These are phyloP conservation scores for Paralvinella palmiformis DNA, from an alignment of 1,140 invertebrate species.

Conservation along the genomic window DNA sequence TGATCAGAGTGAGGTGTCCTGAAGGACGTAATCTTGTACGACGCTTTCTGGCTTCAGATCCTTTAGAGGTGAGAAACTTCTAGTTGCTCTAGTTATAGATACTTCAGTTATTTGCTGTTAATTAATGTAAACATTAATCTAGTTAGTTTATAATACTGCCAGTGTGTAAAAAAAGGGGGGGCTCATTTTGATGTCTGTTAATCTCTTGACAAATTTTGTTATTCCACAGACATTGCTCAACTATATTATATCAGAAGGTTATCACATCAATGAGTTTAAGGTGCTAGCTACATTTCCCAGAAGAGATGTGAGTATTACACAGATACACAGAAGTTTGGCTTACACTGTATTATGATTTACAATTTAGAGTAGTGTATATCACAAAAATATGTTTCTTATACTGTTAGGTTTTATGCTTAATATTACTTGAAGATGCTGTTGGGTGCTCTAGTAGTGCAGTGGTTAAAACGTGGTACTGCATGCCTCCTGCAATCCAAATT, in stretches of 20 bases:
- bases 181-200: too few relatives aligned
- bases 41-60: constrained; percentile 63
- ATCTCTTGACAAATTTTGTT: too few relatives aligned
- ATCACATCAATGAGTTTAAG: constrained; percentile 79
- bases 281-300: constrained; percentile 85
- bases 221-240: too few relatives aligned
- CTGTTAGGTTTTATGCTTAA: neutral
- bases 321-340: neutral
- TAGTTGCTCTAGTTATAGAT: too few relatives aligned
- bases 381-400: neutral
- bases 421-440: neutral
- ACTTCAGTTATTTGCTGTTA: too few relatives aligned
- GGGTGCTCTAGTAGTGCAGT: neutral
- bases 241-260: constrained; percentile 79
- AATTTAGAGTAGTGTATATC: neutral
- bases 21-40: constrained; percentile 67
- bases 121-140: too few relatives aligned
- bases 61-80: constrained; percentile 63
- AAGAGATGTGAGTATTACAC: constrained; percentile 60
- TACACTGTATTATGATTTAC: neutral
- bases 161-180: too few relatives aligned
- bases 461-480: neutral
- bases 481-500: neutral
- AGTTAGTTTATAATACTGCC: too few relatives aligned
- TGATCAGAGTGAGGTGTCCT: constrained; percentile 71